Conservation (phyloP, 1,140 invertebrate genomes). For the Camponotus pennsylvanicus region DNA sequence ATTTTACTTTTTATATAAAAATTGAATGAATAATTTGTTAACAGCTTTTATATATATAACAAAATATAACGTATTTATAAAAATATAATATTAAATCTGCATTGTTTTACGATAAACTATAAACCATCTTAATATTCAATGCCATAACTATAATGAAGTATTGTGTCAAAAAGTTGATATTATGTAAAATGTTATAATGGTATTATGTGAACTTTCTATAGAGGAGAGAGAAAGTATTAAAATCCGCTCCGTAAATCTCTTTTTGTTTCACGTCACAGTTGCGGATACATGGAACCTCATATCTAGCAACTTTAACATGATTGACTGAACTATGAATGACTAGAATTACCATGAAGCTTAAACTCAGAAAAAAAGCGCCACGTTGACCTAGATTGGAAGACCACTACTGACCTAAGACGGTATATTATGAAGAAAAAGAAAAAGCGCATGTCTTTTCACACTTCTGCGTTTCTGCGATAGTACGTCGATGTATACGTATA, state of each 20-base stretch:
- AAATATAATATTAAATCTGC: not conserved
- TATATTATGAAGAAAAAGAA: slow-evolving; percentile 27
- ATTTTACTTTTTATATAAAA: slow-evolving; percentile 5
- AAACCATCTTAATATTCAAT: not conserved
- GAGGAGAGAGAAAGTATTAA: not conserved
- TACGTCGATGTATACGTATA: slow-evolving; percentile 18
- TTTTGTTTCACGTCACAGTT: slow-evolving; percentile 34
- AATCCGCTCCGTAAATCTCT: slow-evolving; percentile 32
- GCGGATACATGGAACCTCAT: slow-evolving; percentile 23
- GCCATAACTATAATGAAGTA: not conserved
- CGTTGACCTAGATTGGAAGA: slow-evolving; percentile 48
- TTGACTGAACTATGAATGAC: slow-evolving; percentile 54
- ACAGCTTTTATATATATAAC: not conserved
- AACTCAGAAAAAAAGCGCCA: slow-evolving; percentile 17
- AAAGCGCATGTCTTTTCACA: slow-evolving; percentile 1
- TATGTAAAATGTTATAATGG: slow-evolving; percentile 24
- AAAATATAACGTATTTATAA: not conserved
- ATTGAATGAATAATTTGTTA: not conserved
- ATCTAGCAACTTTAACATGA: slow-evolving; percentile 42
- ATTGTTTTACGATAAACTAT: not conserved
- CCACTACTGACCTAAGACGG: slow-evolving; percentile 43
- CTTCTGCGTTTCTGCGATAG: slow-evolving; percentile 34
- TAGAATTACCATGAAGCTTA: slow-evolving; percentile 58
- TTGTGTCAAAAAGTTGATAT: slow-evolving; percentile 40
- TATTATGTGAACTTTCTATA: slow-evolving; percentile 36